Conservation (phyloP, 2,113 vertebrate genomes). For the Arothron firmamentum region DNA sequence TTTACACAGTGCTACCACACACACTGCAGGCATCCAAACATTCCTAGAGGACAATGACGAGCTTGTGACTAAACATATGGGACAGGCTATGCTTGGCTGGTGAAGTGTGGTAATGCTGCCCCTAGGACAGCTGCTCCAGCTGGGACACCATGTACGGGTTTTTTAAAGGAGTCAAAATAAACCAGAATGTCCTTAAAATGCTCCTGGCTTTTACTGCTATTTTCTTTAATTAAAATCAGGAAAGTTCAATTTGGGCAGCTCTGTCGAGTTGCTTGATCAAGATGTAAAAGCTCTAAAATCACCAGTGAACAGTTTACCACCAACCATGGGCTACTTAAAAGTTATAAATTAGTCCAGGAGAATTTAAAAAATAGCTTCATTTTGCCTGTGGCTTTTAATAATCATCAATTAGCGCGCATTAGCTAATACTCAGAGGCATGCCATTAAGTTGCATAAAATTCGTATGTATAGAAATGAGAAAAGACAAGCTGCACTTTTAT, state of each 20-base stretch:
- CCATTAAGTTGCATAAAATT: too few relatives aligned
- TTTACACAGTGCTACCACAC: background rate
- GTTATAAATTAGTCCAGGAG: too few relatives aligned
- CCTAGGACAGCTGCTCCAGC: constrained; percentile 35
- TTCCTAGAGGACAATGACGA: constrained; percentile 42
- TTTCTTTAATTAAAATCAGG: background rate
- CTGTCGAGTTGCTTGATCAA: background rate
- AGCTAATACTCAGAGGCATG: too few relatives aligned
- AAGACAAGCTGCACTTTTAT: too few relatives aligned
- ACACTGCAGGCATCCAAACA: constrained; percentile 16
- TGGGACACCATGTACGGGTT: constrained; percentile 32
- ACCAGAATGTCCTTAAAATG: constrained; percentile 20
- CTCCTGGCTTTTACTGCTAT: background rate
- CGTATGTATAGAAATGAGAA: too few relatives aligned
- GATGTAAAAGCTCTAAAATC: background rate
- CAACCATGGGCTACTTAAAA: too few relatives aligned
- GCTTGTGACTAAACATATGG: constrained; percentile 49
- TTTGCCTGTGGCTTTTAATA: too few relatives aligned
- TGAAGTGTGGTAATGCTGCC: constrained; percentile 31
- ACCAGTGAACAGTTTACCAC: too few relatives aligned
- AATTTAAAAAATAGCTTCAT: too few relatives aligned
- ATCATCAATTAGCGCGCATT: too few relatives aligned
- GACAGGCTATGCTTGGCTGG: constrained; percentile 34
- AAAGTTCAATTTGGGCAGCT: background rate
- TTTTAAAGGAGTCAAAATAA: constrained; percentile 16